phyloP scores from a whole-genome alignment of 2,797 vertebrate genomes.

The Enteromius radiatus region DNA sequence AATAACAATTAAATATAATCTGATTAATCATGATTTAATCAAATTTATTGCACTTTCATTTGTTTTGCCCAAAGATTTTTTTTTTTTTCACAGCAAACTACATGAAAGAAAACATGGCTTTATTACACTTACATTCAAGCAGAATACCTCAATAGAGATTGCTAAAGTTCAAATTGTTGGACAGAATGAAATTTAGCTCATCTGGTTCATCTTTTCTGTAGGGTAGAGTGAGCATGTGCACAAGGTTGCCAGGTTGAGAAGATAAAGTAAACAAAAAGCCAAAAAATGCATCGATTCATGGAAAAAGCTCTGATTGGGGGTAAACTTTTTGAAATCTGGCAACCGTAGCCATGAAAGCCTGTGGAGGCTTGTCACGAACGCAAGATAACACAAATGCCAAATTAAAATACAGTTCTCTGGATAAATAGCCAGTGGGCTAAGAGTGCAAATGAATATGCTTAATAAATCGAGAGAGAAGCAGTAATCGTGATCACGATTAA shows the following conservation, averaged over 20 bases:
- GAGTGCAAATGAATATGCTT: background rate
- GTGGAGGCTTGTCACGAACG: background rate
- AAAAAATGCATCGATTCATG: background rate
- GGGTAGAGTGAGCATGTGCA: background rate
- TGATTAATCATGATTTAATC: background rate
- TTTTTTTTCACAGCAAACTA: background rate
- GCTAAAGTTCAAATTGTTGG: background rate
- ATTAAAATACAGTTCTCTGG: background rate
- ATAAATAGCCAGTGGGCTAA: background rate
- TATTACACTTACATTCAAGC: background rate
- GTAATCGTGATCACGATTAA: background rate
- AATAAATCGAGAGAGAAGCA: background rate
- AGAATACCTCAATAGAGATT: background rate
- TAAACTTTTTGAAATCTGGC: background rate
- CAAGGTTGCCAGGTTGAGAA: background rate
- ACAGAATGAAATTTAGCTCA: background rate
- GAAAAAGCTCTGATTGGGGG: background rate
- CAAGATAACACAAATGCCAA: background rate
- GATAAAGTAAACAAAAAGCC: background rate
- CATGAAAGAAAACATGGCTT: background rate
- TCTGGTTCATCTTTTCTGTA: background rate
- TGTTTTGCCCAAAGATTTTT: background rate
- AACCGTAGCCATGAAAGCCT: background rate
- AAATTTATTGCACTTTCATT: background rate
- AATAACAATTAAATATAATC: background rate